Evolutionary conservation across 2,888 invertebrate genomes (phyloP).

Genomic region (Zootermopsis nevadensis): DNA sequence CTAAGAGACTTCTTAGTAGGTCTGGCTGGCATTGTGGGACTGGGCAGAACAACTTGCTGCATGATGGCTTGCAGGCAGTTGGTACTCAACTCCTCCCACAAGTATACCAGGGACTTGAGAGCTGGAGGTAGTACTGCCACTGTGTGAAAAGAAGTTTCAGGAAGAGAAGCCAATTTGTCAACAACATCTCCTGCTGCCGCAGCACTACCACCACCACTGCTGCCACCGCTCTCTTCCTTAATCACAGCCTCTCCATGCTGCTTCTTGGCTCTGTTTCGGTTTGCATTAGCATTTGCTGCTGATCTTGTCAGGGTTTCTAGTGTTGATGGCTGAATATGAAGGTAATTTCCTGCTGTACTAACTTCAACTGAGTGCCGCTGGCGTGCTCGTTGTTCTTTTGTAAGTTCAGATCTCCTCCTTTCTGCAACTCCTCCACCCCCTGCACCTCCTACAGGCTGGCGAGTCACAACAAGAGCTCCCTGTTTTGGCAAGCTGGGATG

Average conservation of each 20-base stretch:
- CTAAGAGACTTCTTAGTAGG: slow-evolving; percentile 52
- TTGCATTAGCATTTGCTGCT: slow-evolving; percentile 82
- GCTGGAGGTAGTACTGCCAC: slow-evolving; percentile 88
- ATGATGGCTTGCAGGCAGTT: slow-evolving; percentile 75
- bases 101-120: slow-evolving; percentile 81
- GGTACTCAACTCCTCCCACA: slow-evolving; percentile 88
- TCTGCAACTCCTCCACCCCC: slow-evolving; percentile 57
- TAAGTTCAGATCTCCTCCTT: slow-evolving; percentile 65
- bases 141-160: slow-evolving; percentile 66
- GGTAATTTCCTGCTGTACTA: slow-evolving; percentile 73
- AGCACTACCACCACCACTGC: slow-evolving; percentile 19
- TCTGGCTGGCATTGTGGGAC: slow-evolving; percentile 39
- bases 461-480: slow-evolving; percentile 79
- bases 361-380: slow-evolving; percentile 93
- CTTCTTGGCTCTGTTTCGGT: slow-evolving; percentile 70
- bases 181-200: slow-evolving; percentile 22
- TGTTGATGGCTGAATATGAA: slow-evolving; percentile 82
- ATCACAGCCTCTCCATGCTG: slow-evolving; percentile 55
- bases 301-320: slow-evolving; percentile 81
- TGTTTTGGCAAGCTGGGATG: slow-evolving; percentile 88
- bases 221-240: slow-evolving; percentile 60
- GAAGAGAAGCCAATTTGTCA: slow-evolving; percentile 60
- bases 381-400: slow-evolving; percentile 72
- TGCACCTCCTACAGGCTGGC: slow-evolving; percentile 59
- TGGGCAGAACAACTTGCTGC: slow-evolving; percentile 65